Percentiles rank a stretch among this genome's conserved stretches.
Conservation (phyloP, 92 coral and sea anemone genomes). For the Phenganax stokvisi region DNA sequence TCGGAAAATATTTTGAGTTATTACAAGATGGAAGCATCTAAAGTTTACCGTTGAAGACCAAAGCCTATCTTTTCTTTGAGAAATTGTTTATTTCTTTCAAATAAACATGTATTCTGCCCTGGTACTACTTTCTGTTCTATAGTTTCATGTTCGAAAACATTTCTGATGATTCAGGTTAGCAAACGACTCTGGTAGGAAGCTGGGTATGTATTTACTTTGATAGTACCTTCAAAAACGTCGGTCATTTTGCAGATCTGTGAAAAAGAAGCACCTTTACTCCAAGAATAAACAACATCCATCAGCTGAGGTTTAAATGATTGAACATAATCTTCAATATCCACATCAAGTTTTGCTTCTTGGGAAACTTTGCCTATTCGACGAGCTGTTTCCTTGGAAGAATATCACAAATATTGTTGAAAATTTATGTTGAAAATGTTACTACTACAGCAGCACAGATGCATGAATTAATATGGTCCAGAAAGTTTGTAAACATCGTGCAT, state of each 20-base stretch:
- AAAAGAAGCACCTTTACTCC: conserved; percentile 97
- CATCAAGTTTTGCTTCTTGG: conserved; percentile 91
- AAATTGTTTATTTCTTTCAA: not conserved
- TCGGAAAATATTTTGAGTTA: no score
- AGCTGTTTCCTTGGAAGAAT: conserved; percentile 71
- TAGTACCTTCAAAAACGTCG: conserved; percentile 86
- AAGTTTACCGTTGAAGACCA: not conserved
- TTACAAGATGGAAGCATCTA: not conserved
- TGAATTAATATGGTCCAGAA: not conserved
- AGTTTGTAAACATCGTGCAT: not conserved
- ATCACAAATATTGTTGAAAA: not conserved
- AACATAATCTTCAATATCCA: conserved; percentile 89
- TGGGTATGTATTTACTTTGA: not conserved
- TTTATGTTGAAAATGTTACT: no score
- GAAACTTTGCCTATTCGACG: conserved; percentile 98
- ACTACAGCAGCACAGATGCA: no score
- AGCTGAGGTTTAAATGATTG: conserved; percentile 86
- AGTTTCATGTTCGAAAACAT: no score
- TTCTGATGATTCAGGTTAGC: no score
- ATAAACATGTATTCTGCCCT: not conserved
- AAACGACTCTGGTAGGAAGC: no score
- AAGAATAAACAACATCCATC: conserved; percentile 92
- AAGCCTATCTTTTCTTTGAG: no score
- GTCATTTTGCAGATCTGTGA: conserved; percentile 99
- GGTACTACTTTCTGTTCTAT: no score